Evolutionary conservation across 2,113 vertebrate genomes (phyloP), one percentile per base, ranked within the genome.

Genomic region (Salvelinus alpinus): DNA sequence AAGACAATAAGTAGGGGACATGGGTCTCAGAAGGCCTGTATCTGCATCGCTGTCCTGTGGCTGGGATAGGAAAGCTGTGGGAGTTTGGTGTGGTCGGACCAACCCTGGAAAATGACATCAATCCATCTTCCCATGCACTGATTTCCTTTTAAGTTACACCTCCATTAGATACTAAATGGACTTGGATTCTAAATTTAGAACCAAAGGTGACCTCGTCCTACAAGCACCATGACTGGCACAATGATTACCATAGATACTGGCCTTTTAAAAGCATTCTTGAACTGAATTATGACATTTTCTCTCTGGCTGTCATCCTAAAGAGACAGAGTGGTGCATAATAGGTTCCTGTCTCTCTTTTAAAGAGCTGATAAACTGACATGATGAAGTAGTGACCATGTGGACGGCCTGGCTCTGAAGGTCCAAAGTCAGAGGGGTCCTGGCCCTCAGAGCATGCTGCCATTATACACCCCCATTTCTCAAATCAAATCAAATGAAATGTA

Each of bases 401-500:
- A 78, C 80, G 77, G 66, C 76, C 70, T 69, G 72, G 65, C 74
- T 3, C 65, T 81, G 62, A 85, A 64, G 71, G 80, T 86, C 66
- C 60, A 16, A 22, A 59, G 77, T 82, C 79, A 12, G 31, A 5
- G 3, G 16, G 66, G 78, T 79, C 59, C 82, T 85, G 78, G 72
- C 84, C 77, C 77, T 67, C 16, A 22, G 5, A 81, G 60, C 27
- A 59, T 57, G 18, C 5, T 59, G 74, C 59, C 79, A 87, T 87
- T 85, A 74, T 87, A 62, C 44, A 24, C 79, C 80, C 73, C 80
- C 79, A 34, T 85, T 81, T 64, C 80, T 64, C 25, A 25, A 25
- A 25, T 25, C 25, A 25, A 25, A 25, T 25, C 1, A 25, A 25
- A 25, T 25, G 25, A 25, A 25, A 25, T 25, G 25, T 25, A 25